Base-by-base conservation (phyloP, 2,797 vertebrate genomes). In the Pangasius mekongensis region DNA sequence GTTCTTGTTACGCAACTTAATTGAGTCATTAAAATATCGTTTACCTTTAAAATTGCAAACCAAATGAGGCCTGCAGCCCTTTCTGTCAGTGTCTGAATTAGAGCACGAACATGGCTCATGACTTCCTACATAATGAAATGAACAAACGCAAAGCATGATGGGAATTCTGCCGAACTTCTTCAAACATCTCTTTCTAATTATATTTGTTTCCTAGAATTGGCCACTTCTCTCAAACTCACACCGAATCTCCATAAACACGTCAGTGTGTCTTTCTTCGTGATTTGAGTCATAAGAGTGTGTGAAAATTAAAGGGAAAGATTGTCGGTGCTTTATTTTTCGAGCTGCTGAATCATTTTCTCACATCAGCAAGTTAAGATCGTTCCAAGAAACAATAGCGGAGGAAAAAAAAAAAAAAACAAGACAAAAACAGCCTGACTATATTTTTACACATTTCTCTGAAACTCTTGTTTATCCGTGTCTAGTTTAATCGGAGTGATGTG, bases 1-100 rank as follows among this genome's bases (percentile, higher is more conserved):
- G 87, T 64, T 91, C 88, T 88, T 88, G 88, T 90, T 91, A 83
- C 85, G 74, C 89, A 84, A 88, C 89, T 90, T 90, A 91, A 91
- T 90, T 90, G 90, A 90, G 89, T 89, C 91, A 88, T 91, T 91
- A 91, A 91, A 91, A 88, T 88, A 89, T 89, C 39, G 87, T 91
- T 90, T 91, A 89, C 91, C 88, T 90, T 90, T 88, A 90, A 91
- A 91, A 91, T 91, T 87, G 88, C 85, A 90, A 88, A 66, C 54
- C 85, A 85, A 90, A 89, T 91, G 88, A 89, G 85, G 89, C 89
- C 88, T 88, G 85, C 88, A 74, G 87, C 62, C 54, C 69, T 88
- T 89, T 84, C 84, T 69, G 90, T 86, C 81, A 89, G 81, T 43
- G 82, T 89, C 60, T 62, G 85, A 89, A 83, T 83, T 82, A 69